Conservation (phyloP, 2,797 vertebrate genomes). For the Valencia hispanica region DNA sequence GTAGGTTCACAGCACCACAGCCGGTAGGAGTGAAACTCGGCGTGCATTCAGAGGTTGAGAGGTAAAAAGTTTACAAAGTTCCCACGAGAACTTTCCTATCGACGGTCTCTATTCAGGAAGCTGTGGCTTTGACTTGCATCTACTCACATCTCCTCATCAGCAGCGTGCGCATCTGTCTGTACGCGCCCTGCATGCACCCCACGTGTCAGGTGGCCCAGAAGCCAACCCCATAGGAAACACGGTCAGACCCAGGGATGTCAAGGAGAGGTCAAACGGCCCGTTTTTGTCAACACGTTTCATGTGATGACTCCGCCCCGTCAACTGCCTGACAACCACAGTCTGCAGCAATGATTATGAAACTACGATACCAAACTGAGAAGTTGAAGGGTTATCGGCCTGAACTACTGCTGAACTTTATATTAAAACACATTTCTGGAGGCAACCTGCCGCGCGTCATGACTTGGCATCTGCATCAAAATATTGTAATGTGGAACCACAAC, state of each 20-base stretch:
- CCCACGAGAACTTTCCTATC: slow-evolving; percentile 81
- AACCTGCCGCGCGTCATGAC: neutral
- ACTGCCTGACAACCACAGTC: slow-evolving; percentile 56
- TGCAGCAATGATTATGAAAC: slow-evolving; percentile 26
- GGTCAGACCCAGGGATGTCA: slow-evolving; percentile 54
- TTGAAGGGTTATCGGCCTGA: neutral
- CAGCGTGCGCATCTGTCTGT: slow-evolving; percentile 32
- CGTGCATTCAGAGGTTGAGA: slow-evolving; percentile 46
- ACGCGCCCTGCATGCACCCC: slow-evolving; percentile 23
- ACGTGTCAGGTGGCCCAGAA: slow-evolving; percentile 56
- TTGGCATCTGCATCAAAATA: neutral
- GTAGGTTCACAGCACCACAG: neutral
- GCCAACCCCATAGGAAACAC: slow-evolving; percentile 62
- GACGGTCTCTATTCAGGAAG: slow-evolving; percentile 74
- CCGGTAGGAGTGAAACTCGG: slow-evolving; percentile 32
- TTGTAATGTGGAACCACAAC: neutral
- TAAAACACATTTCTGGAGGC: neutral
- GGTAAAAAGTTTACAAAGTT: slow-evolving; percentile 80
- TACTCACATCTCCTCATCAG: slow-evolving; percentile 64
- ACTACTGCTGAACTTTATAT: neutral
- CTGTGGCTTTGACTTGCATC: slow-evolving; percentile 74
- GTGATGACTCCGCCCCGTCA: slow-evolving; percentile 44
- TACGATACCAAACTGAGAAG: neutral
- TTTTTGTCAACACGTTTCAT: slow-evolving; percentile 40
- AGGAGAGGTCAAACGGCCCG: slow-evolving; percentile 44